Evolutionary conservation across 2,113 vertebrate genomes (phyloP).

Genomic region (Strigops habroptila): DNA sequence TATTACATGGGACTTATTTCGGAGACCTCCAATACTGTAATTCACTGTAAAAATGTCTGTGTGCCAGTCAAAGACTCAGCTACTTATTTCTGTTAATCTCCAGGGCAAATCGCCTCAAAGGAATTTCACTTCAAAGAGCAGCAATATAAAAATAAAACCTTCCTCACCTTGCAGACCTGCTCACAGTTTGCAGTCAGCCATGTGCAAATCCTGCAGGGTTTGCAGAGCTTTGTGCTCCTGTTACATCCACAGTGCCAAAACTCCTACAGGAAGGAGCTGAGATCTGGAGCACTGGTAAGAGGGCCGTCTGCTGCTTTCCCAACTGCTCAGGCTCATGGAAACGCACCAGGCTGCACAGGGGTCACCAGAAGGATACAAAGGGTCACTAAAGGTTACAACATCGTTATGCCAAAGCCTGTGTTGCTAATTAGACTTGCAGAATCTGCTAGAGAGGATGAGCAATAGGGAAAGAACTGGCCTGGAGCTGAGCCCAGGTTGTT

Average conservation of each 20-base stretch:
- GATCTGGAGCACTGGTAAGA: background rate
- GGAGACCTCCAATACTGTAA: background rate
- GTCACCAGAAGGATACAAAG: background rate
- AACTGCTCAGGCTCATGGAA: slow-evolving; percentile 29
- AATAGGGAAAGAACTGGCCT: background rate
- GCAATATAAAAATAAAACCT: slow-evolving; percentile 1
- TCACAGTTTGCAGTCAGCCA: background rate
- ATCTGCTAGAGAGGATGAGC: slow-evolving; percentile 24
- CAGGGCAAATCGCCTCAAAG: slow-evolving; percentile 7
- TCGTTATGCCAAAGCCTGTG: background rate
- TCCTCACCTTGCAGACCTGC: background rate
- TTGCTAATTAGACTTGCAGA: slow-evolving; percentile 35
- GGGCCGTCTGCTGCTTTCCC: slow-evolving; percentile 23
- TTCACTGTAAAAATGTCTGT: background rate
- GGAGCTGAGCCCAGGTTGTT: slow-evolving; percentile 21
- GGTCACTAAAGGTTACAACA: background rate
- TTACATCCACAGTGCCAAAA: background rate
- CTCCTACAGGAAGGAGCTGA: background rate
- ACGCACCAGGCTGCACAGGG: background rate
- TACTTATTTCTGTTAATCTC: slow-evolving; percentile 29
- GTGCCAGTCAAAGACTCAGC: background rate
- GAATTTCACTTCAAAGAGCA: slow-evolving; percentile 33
- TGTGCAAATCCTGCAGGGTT: background rate
- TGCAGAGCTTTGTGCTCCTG: background rate
- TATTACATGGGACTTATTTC: background rate